These are phyloP conservation scores for Chlorospingus flavigularis DNA, from an alignment of 2,797 vertebrate species.

Conservation along the genomic window DNA sequence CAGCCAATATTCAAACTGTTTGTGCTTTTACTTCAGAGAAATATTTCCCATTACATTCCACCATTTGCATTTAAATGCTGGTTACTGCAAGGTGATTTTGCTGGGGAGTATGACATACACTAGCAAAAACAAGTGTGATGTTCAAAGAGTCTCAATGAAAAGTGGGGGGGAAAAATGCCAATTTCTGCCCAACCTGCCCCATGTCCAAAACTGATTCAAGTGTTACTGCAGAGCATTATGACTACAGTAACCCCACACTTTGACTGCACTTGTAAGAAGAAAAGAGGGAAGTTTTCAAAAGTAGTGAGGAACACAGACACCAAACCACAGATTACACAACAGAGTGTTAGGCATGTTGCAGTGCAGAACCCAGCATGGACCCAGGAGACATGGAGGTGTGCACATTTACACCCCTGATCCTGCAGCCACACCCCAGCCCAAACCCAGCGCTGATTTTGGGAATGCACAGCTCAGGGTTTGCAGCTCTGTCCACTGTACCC, in stretches of 20 bases:
- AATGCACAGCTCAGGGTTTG: neutral
- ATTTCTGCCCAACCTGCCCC: slow-evolving; percentile 21
- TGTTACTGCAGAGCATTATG: neutral
- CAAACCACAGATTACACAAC: slow-evolving; percentile 63
- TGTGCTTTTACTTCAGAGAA: slow-evolving; percentile 68
- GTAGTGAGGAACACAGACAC: slow-evolving; percentile 68
- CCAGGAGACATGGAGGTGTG: neutral
- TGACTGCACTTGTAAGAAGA: slow-evolving; percentile 71
- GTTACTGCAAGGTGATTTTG: slow-evolving; percentile 72
- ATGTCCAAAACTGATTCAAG: neutral
- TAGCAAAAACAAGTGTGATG: slow-evolving; percentile 71
- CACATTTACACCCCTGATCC: neutral
- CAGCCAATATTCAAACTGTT: slow-evolving; percentile 82
- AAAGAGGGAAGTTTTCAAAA: slow-evolving; percentile 68
- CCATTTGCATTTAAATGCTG: slow-evolving; percentile 75
- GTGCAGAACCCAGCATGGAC: slow-evolving; percentile 40
- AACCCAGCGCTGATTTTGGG: neutral
- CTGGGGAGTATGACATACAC: slow-evolving; percentile 47
- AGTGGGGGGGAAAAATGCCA: neutral
- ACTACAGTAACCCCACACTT: slow-evolving; percentile 8
- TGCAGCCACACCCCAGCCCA: neutral
- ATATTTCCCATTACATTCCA: slow-evolving; percentile 61
- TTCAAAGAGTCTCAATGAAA: slow-evolving; percentile 57
- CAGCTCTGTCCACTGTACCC: neutral
- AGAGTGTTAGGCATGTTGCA: slow-evolving; percentile 50